These are phyloP conservation scores for Antennarius striatus DNA, from an alignment of 2,113 vertebrate species.

Conservation along the genomic window DNA sequence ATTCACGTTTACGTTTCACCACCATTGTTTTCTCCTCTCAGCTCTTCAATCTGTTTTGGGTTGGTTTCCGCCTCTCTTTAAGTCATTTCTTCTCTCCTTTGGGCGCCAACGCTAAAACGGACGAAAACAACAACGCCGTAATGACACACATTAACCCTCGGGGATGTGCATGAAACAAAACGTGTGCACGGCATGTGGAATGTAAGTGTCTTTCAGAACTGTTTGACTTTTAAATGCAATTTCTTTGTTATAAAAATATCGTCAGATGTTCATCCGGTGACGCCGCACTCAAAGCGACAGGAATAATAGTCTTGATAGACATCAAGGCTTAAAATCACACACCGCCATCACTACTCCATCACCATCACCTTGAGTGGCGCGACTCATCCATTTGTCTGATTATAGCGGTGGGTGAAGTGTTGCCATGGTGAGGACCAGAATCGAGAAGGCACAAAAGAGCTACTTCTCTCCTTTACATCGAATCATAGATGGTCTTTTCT, in stretches of 20 bases:
- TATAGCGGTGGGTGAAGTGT: constrained; percentile 36
- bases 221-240: constrained; percentile 39
- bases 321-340: constrained; percentile 32
- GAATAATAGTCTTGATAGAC: not conserved
- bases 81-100: not conserved
- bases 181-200: constrained; percentile 1
- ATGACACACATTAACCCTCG: no score
- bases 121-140: constrained; percentile 4
- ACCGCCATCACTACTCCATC: constrained; percentile 37
- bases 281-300: constrained; percentile 3
- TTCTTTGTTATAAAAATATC: constrained; percentile 11
- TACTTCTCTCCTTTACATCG: not conserved
- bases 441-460: constrained; percentile 18
- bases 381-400: constrained; percentile 57
- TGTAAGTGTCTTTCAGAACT: constrained; percentile 13
- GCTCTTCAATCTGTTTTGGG: constrained; percentile 22
- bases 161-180: not conserved
- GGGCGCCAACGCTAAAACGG: constrained; percentile 4
- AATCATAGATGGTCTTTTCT: constrained; percentile 23
- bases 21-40: constrained; percentile 1
- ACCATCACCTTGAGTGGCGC: constrained; percentile 36
- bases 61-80: constrained; percentile 1
- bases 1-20: constrained; percentile 10
- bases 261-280: constrained; percentile 1
- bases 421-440: constrained; percentile 18